Base-by-base conservation (phyloP, 2,797 vertebrate genomes). In the Heterohyrax brucei region DNA sequence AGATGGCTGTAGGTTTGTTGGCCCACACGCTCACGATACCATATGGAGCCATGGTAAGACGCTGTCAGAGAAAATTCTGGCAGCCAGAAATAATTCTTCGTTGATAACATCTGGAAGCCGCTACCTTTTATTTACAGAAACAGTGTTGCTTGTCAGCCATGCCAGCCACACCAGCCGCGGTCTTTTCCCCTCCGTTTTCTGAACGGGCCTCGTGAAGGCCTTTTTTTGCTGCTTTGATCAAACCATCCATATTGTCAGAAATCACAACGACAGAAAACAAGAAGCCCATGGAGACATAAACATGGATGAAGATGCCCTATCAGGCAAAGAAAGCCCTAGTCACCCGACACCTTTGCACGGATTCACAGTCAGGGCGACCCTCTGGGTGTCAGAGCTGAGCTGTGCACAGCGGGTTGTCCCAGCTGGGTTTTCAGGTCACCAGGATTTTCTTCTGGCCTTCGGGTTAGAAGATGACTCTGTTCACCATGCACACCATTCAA, bases 301-400 rank as follows among this genome's bases (percentile, higher is more conserved):
- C 0, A 21, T 1, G 5, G 4, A 5, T 2, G 10, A 22, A 1
- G 7, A 12, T 19, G 2, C 1, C 10, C 7, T 0, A 4, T 1
- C 3, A 33, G 0, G 2, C 2, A 5, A 21, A 0, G 8, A 1
- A 3, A 1, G 61, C 13, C 14, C 7, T 1, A 1, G 3, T 26
- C 22, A 64, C 22, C 8, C 26, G 26, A 10, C 9, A 9, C 62
- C 8, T 8, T 64, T 5, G 8, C 5, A 18, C 24, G 2, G 21
- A 26, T 56, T 64, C 26, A 2, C 7, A 28, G 24, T 64, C 26
- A 10, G 9, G 9, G 24, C 3, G 22, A 28, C 19, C 24, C 62
- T 26, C 3, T 10, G 24, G 3, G 62, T 64, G 62, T 64, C 26
- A 64, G 62, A 26, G 62, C 53, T 13, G 22, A 64, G 28, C 26